Conservation (phyloP, 2,113 vertebrate genomes). For the Amphiprion ocellaris region DNA sequence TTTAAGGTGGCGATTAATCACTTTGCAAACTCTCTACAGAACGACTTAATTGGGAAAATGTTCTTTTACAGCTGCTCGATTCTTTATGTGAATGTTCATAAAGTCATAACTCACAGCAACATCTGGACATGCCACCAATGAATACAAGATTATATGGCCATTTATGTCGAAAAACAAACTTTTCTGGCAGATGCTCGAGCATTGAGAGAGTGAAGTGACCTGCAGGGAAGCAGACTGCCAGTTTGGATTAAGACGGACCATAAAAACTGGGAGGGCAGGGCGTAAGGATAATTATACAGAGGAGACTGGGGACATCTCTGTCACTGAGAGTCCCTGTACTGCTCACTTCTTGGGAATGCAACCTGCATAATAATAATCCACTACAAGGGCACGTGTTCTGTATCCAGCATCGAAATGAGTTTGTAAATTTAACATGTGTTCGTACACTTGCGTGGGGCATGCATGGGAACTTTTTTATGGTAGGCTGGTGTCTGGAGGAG, state of each 20-base stretch:
- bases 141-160: slow-evolving; percentile 9
- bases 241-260: slow-evolving; percentile 42
- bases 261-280: slow-evolving; percentile 49
- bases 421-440: slow-evolving; percentile 39
- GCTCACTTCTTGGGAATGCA: slow-evolving; percentile 23
- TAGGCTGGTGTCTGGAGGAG: background rate
- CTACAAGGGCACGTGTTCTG: background rate
- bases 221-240: slow-evolving; percentile 42
- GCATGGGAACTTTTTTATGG: background rate
- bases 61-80: slow-evolving; percentile 7
- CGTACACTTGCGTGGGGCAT: background rate
- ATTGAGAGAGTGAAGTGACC: slow-evolving; percentile 13
- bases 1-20: background rate
- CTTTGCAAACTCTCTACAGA: background rate
- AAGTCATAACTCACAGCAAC: slow-evolving; percentile 3
- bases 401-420: slow-evolving; percentile 6
- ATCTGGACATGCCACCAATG: slow-evolving; percentile 22
- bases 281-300: slow-evolving; percentile 53
- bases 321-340: slow-evolving; percentile 28
- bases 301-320: slow-evolving; percentile 43
- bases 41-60: background rate
- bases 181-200: slow-evolving; percentile 26
- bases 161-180: slow-evolving; percentile 37
- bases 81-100: slow-evolving; percentile 3
- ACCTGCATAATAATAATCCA: slow-evolving; percentile 34